Evolutionary conservation across 1,140 invertebrate genomes (phyloP), one percentile per base, ranked within the genome.

Genomic region (Drosophila rhopaloa): DNA sequence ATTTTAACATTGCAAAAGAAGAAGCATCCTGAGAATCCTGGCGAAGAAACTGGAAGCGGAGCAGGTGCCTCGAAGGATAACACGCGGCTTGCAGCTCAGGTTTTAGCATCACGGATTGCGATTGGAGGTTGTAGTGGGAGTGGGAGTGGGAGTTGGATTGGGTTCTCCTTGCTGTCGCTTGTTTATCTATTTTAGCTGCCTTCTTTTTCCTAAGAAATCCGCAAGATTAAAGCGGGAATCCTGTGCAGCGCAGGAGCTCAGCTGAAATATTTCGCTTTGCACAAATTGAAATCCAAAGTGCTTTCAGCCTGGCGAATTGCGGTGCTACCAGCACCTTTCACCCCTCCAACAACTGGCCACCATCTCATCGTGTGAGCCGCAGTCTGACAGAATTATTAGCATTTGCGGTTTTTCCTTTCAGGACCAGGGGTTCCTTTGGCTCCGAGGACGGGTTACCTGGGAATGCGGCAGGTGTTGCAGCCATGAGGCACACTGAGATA

Each of bases 281-380:
- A 84, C 85, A 89, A 89, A 89, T 89, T 89, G 84, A 89, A 89
- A 89, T 89, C 84, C 84, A 89, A 89, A 89, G 84, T 89, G 85
- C 84, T 89, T 89, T 66, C 80, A 60, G 73, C 55, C 83, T 77
- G 58, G 66, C 74, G 63, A 68, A 76, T 76, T 76, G 73, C 76
- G 57, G 58, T 58, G 57, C 41, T 41, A 46, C 60, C 63, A 27
- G 35, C 32, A 66, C 50, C 71, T 47, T 29, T 40, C 16, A 48
- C 9, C 51, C 43, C 13, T 19, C 13, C 41, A 32, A 0, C 19
- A 41, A 10, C 9, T 14, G 50, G 13, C 24, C 14, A n/a, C 48
- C 51, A 44, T 37, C 9, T 37, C 55, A 43, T n/a, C 38, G 35
- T 70, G 32, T 62, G 47, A 56, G 71, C 54, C 56, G 50, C 63